Evolutionary conservation across 2,888 invertebrate species (phyloP).

Genomic region (Cerceris ruficornis): DNA sequence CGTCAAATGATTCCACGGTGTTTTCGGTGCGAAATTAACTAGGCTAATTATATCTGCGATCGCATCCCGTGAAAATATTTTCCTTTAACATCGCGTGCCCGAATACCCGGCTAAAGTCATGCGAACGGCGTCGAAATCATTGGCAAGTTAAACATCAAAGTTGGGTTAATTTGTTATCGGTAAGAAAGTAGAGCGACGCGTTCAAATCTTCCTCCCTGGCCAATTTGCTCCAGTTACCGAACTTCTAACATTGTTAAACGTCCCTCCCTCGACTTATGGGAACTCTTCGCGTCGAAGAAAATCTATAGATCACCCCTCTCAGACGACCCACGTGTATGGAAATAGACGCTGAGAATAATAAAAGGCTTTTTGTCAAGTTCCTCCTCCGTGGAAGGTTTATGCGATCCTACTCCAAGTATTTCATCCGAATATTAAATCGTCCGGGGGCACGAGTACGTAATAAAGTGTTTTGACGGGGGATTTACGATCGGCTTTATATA

Average conservation of each 20-base stretch:
- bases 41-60: neutral
- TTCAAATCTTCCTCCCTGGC: constrained; percentile 57
- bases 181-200: constrained; percentile 57
- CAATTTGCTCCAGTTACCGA: constrained; percentile 75
- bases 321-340: constrained; percentile 45
- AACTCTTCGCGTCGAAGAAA: constrained; percentile 62
- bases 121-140: constrained; percentile 53
- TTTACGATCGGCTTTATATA: constrained; percentile 36
- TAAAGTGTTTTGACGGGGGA: constrained; percentile 38
- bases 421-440: constrained; percentile 50
- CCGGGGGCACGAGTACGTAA: constrained; percentile 2
- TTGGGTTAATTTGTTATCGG: constrained; percentile 66
- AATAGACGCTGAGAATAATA: constrained; percentile 61
- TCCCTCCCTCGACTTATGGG: constrained; percentile 66
- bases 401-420: constrained; percentile 29
- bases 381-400: constrained; percentile 32
- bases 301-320: constrained; percentile 72
- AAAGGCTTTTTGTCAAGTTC: constrained; percentile 46
- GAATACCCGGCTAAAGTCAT: constrained; percentile 3
- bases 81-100: neutral
- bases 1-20: neutral
- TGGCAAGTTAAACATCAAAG: constrained; percentile 67
- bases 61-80: neutral
- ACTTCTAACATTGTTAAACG: constrained; percentile 75
- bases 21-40: neutral